Evolutionary conservation across 2,888 invertebrate genomes (phyloP), one percentile per base, ranked within the genome.

Genomic region (Acleris holmiana): DNA sequence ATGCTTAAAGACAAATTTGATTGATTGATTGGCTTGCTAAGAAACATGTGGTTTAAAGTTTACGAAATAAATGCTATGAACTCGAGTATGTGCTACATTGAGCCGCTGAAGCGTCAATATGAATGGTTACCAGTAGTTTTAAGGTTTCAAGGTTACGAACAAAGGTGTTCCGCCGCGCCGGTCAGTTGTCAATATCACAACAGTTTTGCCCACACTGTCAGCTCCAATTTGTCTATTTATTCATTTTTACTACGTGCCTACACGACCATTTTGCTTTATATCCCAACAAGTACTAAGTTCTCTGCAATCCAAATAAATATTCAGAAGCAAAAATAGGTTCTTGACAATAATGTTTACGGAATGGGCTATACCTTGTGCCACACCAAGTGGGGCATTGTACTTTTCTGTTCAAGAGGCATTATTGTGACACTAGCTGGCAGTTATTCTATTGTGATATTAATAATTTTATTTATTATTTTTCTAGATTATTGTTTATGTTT

Each of bases 371-470:
- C 6, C 2, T 44, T n/a, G 13, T 44, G 41, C 15, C 41, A 40
- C 40, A 2, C 0, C 8, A 29, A 2, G 29, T 29, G 29, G 15
- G 17, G 1, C 44, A n/a, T 17, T 48, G 66, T 63, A 56, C 48
- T 63, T 57, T 69, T 68, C 17, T 54, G 29, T 29, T 53, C 49
- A 61, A 60, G 51, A 56, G 60, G 66, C 61, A 67, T 66, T 65
- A 68, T 70, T 71, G 69, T 71, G 75, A 75, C 72, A 77, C 76
- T 78, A 77, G 87, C 89, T 89, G 91, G 84, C 91, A 88, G 89
- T 88, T 88, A 79, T 76, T 86, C 90, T 91, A 88, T 86, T 92
- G 92, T 92, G 92, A 91, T 92, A 91, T 91, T 91, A 80, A 91
- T 90, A 89, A 89, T 89, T 86, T 75, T 89, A 89, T 91, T 90